Percentiles rank a stretch among this genome's conserved stretches.
These are phyloP conservation scores for Indicator indicator DNA, from an alignment of 2,113 vertebrate species.

Conservation along the genomic window DNA sequence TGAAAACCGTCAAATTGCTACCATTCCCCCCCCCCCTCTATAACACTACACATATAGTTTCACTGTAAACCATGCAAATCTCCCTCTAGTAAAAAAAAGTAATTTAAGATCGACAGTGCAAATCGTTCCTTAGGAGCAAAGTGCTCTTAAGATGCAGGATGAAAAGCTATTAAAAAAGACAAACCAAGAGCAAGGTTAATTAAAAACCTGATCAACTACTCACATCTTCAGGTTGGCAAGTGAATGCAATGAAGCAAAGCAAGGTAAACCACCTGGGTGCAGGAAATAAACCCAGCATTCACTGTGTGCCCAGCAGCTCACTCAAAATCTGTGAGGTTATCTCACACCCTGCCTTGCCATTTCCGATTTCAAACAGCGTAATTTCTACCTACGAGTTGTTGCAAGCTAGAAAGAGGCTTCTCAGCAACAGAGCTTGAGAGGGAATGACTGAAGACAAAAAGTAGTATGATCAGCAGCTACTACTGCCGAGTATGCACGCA, in stretches of 20 bases:
- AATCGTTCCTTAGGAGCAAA: not conserved
- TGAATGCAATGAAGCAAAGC: not conserved
- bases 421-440: too few species aligned
- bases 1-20: not conserved
- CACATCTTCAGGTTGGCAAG: not conserved
- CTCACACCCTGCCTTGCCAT: too few species aligned
- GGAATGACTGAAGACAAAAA: not conserved
- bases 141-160: not conserved
- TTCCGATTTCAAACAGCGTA: too few species aligned
- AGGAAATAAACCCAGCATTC: not conserved
- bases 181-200: not conserved
- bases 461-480: rapidly evolving
- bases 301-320: rapidly evolving
- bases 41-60: rapidly evolving
- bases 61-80: rapidly evolving
- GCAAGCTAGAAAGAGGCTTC: not conserved
- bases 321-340: rapidly evolving
- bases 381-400: not conserved
- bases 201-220: not conserved
- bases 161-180: not conserved
- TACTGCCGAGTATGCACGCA: rapidly evolving
- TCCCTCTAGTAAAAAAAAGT: too few species aligned
- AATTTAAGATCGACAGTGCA: too few species aligned
- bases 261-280: not conserved
- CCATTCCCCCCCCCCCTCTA: not conserved